Base-by-base conservation (phyloP, 92 coral and sea anemone genomes). In the Hydrozoanthus gracilis region DNA sequence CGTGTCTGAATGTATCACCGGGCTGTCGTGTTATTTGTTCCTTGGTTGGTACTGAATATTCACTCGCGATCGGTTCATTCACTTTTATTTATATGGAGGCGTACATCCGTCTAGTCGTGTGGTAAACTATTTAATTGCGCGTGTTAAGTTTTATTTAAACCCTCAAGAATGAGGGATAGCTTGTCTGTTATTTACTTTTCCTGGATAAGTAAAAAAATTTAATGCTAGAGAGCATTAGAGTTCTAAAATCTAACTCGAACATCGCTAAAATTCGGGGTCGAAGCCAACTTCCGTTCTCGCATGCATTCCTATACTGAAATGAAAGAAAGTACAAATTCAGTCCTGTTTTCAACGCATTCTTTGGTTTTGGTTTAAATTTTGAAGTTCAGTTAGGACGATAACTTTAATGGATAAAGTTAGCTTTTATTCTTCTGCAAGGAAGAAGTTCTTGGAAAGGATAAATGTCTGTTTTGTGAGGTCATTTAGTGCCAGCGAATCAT, bases 381-480 rank as follows among this genome's bases (percentile, higher is more conserved):
- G 44, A 76, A 48, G 7, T 27, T 27, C 39, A 1, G 8, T 17
- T 4, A 10, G 45, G 79, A 74, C 6, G 10, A 15, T 6, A 66
- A 62, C n/a, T 48, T 56, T 55, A 47, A 48, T 47, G 17, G 20
- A 46, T 47, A 11, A 4, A 64, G 18, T 48, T 8, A 16, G 74
- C 11, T 80, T 11, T 80, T 44, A 44, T 50, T 9, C n/a, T 27
- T 39, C 48, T 47, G 7, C 61, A 49, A 44, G 58, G 60, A 65
- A 54, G 67, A 50, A 66, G 52, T 4, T 44, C 16, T 65, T 48
- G 4, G 84, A 48, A 66, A 46, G 60, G 60, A 60, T 84, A 92
- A 83, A 91, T 94, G 93, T 90, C 88, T 88, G 71, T 76, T 83
- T 79, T 75, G 84, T 91, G 76, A 91, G 91, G 88, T 91, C 93